These are phyloP conservation scores for Lagopus muta DNA, from an alignment of 2,113 vertebrate species.

Conservation along the genomic window DNA sequence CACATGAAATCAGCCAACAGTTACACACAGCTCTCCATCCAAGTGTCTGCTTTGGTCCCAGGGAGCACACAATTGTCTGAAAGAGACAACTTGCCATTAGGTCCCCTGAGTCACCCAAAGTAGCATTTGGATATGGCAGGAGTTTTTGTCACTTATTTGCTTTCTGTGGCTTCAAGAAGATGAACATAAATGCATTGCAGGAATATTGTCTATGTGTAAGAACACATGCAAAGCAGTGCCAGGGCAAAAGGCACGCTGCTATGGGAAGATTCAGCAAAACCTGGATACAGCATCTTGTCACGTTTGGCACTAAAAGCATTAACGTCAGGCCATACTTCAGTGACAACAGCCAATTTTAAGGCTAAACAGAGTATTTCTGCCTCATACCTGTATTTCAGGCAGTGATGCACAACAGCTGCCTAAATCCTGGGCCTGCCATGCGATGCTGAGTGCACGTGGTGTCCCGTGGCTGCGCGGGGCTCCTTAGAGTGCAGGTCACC, in stretches of 20 bases:
- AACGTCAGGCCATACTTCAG: not conserved
- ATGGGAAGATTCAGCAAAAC: not conserved
- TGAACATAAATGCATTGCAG: not conserved
- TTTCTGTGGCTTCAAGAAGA: not conserved
- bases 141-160: not conserved
- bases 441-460: fast-evolving
- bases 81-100: not conserved
- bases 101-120: not conserved
- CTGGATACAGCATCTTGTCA: not conserved
- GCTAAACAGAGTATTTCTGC: not conserved
- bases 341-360: not conserved
- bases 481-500: not conserved
- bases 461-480: not conserved
- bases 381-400: not conserved
- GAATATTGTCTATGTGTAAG: fast-evolving
- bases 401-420: not conserved
- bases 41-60: not conserved
- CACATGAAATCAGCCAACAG: not conserved
- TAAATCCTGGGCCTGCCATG: fast-evolving
- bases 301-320: not conserved
- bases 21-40: not conserved
- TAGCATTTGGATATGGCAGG: fast-evolving
- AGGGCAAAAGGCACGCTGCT: not conserved
- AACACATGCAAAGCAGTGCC: fast-evolving
- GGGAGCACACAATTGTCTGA: not conserved